phyloP scores from a whole-genome alignment of 64 coral and sea anemone genomes.

The Hydrozoanthus tunicans region DNA sequence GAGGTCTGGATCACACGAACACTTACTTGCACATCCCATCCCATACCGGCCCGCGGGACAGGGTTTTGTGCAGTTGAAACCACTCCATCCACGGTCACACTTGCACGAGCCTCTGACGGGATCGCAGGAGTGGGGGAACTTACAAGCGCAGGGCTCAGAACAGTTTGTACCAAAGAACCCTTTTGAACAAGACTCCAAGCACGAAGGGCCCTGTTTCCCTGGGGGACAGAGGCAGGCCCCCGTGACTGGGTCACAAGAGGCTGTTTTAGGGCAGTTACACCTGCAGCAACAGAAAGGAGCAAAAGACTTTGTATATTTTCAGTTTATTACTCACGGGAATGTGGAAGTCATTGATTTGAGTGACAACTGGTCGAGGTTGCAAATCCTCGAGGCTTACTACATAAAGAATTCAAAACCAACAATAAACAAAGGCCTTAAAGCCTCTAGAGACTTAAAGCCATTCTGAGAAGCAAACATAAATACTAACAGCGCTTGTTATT shows the following conservation, averaged over 20 bases:
- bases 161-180: conserved; percentile 32
- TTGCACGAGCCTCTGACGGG: conserved; percentile 20
- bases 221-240: conserved; percentile 11
- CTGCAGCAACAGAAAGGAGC: not conserved
- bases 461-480: no score
- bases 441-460: no score
- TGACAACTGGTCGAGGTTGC: no score
- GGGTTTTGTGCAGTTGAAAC: conserved; percentile 30
- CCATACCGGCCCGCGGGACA: conserved; percentile 77
- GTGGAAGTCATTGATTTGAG: no score
- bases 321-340: no score
- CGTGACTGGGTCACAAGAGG: conserved; percentile 9
- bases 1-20: conserved; percentile 62
- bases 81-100: conserved; percentile 53
- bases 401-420: no score
- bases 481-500: no score
- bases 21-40: conserved; percentile 66
- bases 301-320: no score
- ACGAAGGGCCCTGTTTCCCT: conserved; percentile 35
- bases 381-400: no score
- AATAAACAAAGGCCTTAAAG: no score
- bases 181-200: conserved; percentile 5
- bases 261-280: conserved; percentile 5
- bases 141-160: conserved; percentile 36
- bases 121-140: conserved; percentile 21